phyloP scores from a whole-genome alignment of 2,797 vertebrate species.

The Sebastes elongatus region DNA sequence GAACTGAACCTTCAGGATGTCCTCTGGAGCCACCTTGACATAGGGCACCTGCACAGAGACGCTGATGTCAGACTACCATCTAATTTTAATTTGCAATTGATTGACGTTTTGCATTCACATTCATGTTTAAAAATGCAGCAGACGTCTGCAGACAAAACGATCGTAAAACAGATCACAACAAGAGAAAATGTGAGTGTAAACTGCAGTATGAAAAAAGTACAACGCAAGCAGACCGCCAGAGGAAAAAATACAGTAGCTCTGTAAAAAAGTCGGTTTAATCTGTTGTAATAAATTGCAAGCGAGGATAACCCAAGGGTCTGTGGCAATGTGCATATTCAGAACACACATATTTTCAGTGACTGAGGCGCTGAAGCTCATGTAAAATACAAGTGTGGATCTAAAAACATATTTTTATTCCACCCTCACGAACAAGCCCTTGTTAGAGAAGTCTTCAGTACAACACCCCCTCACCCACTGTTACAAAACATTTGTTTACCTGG shows the following conservation, averaged over 20 bases:
- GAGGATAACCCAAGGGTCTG: slow-evolving; percentile 38
- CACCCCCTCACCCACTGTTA: slow-evolving; percentile 31
- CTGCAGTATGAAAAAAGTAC: slow-evolving; percentile 32
- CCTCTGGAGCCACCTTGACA: slow-evolving; percentile 97
- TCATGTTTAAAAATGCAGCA: slow-evolving; percentile 18
- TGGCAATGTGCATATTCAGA: slow-evolving; percentile 42
- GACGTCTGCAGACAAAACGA: slow-evolving; percentile 8
- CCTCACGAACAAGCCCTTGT: slow-evolving; percentile 43
- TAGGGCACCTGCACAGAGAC: slow-evolving; percentile 90
- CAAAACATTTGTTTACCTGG: slow-evolving; percentile 34
- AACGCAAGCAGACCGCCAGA: slow-evolving; percentile 38
- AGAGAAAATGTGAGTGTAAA: slow-evolving; percentile 5
- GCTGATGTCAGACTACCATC: slow-evolving; percentile 9
- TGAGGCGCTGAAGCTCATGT: slow-evolving; percentile 18
- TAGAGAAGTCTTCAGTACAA: slow-evolving; percentile 31
- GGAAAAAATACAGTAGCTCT: slow-evolving; percentile 17
- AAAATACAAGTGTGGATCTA: slow-evolving; percentile 12
- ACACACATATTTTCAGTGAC: slow-evolving; percentile 22
- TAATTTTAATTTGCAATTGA: too few species aligned
- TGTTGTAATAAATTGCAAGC: slow-evolving; percentile 50
- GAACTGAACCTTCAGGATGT: slow-evolving; percentile 95
- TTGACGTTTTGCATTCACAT: background rate
- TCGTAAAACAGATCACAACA: slow-evolving; percentile 2
- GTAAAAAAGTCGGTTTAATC: slow-evolving; percentile 40
- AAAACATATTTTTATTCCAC: slow-evolving; percentile 44